A percentile compares a stretch with the other conserved stretches of the same genome.
Evolutionary conservation across 1,140 invertebrate genomes (phyloP).

Genomic region (Aradophagus sp.): DNA sequence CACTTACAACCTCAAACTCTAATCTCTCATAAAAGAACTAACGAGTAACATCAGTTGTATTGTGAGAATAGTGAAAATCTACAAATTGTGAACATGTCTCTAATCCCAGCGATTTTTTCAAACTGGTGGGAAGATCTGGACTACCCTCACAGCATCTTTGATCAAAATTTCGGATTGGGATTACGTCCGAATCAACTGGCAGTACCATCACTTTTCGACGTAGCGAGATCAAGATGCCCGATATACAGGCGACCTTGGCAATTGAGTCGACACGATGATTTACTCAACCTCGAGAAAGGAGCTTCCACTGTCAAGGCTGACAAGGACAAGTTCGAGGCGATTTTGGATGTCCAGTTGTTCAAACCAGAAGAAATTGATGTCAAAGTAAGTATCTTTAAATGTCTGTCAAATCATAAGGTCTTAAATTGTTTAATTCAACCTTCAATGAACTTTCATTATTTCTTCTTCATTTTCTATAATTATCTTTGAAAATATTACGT

Average conservation of each 20-base stretch:
- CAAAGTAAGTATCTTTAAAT: conserved; percentile 73
- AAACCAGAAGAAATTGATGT: conserved; percentile 88
- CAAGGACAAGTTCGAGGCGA: conserved; percentile 80
- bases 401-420: no score
- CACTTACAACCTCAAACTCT: no score
- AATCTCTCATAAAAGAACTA: no score
- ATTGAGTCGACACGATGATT: not conserved
- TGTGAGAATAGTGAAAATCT: no score
- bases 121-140: conserved; percentile 71
- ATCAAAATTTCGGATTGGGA: conserved; percentile 63
- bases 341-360: conserved; percentile 90
- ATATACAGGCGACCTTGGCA: conserved; percentile 1
- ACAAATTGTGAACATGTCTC: conserved; percentile 64
- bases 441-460: no score
- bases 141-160: conserved; percentile 58
- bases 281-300: conserved; percentile 5
- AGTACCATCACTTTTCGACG: not conserved
- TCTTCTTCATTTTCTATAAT: no score
- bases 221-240: not conserved
- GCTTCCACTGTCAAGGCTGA: conserved; percentile 57
- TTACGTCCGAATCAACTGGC: not conserved
- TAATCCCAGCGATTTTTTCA: conserved; percentile 71
- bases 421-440: no score
- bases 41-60: no score
- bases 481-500: no score